These are phyloP conservation scores for Aegypius monachus DNA, from an alignment of 2,113 vertebrate genomes.

Conservation along the genomic window DNA sequence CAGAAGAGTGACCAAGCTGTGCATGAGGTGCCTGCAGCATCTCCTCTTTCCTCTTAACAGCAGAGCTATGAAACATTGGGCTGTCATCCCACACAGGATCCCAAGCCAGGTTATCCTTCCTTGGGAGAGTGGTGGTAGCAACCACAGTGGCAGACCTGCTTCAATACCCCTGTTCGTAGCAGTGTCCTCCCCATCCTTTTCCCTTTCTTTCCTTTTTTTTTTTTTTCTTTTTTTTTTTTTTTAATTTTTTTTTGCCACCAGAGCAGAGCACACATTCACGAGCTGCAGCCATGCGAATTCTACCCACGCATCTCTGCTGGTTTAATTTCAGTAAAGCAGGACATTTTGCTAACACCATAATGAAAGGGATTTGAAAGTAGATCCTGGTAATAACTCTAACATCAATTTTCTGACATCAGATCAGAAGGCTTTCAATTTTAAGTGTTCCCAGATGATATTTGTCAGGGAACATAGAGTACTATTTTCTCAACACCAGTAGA, in stretches of 20 bases:
- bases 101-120: not conserved
- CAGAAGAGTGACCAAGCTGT: not conserved
- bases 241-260: accelerated
- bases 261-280: not conserved
- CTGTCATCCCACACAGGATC: accelerated
- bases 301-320: not conserved
- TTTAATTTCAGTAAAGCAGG: not conserved
- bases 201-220: not conserved
- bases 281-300: not conserved
- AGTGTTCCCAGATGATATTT: not conserved
- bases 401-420: not conserved
- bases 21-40: accelerated
- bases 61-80: not conserved
- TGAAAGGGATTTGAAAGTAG: not conserved
- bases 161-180: not conserved
- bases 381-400: not conserved
- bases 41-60: not conserved
- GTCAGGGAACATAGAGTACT: not conserved
- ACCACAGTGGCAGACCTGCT: not conserved
- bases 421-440: not conserved
- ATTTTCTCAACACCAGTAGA: not conserved
- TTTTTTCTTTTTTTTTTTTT: not conserved
- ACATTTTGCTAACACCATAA: not conserved
- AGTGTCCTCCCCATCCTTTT: not conserved
- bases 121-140: not conserved